Base-by-base conservation (phyloP, 2,888 invertebrate genomes). In the Drosophila cognata region DNA sequence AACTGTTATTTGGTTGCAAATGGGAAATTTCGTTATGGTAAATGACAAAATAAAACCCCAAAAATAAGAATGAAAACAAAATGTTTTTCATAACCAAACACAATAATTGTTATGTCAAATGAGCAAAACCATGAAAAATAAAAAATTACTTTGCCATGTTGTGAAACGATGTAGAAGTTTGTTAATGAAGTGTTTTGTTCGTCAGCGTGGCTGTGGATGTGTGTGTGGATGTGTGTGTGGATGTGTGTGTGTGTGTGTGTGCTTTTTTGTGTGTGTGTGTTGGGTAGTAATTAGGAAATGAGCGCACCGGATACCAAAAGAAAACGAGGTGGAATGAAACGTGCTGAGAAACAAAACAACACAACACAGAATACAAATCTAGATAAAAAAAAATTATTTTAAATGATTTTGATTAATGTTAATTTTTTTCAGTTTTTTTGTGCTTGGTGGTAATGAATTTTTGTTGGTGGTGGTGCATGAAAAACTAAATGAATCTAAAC, bases 401-500 rank as follows among this genome's bases (percentile, higher is more conserved):
- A 57, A 63, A 57, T 48, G 29, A 59, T 55, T 70, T 50, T 28
- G 16, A 25, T 25, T 16, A 11, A 16, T 33, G 6, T 10, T 57
- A n/a, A 21, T 13, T 48, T 60, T 35, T 53, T 43, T 29, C 57
- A 21, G n/a, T 21, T 25, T 31, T 21, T 53, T 16, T 50, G 73
- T 77, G 74, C 50, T 56, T 48, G 43, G 55, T 55, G 59, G 41
- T 25, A 56, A 21, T 36, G 51, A 38, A 48, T 52, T 50, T 50
- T 56, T 36, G 33, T 52, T 58, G 18, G 41, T 46, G 28, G 57
- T 71, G 58, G 70, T 81, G 81, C 77, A 38, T 68, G 68, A 56
- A 46, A 73, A 83, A 85, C 72, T 71, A 88, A 85, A 82, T 87
- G 71, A 82, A 82, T 71, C 51, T 66, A 60, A 61, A 63, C 68